Evolutionary conservation across 92 coral and sea anemone genomes (phyloP).

Genomic region (Phenganax stokvisi): DNA sequence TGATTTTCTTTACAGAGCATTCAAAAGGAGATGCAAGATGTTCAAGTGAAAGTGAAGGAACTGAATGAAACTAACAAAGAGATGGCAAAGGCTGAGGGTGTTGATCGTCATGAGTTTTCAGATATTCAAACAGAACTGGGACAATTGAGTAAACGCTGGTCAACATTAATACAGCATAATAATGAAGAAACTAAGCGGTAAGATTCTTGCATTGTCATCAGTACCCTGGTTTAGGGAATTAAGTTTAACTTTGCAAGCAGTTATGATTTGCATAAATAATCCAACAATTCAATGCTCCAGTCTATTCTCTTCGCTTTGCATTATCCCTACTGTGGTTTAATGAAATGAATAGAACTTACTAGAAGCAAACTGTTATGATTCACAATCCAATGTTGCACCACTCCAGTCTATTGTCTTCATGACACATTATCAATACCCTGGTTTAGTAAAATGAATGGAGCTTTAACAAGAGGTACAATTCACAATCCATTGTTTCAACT

Average conservation of each 20-base stretch:
- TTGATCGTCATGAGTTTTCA: slow-evolving; percentile 19
- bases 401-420: no score
- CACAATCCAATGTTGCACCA: no score
- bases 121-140: slow-evolving; percentile 12
- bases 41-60: slow-evolving; percentile 57
- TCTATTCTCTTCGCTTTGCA: not conserved
- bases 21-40: slow-evolving; percentile 62
- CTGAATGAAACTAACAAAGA: slow-evolving; percentile 62
- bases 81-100: slow-evolving; percentile 52
- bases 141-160: slow-evolving; percentile 4
- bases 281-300: not conserved
- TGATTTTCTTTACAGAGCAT: slow-evolving; percentile 50
- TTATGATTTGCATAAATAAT: not conserved
- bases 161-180: slow-evolving; percentile 4
- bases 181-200: slow-evolving; percentile 18
- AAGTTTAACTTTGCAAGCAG: no score
- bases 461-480: no score
- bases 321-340: not conserved
- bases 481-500: no score
- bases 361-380: not conserved
- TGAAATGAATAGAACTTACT: not conserved
- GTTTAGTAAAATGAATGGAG: no score
- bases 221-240: not conserved
- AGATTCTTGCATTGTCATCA: not conserved
- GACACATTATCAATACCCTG: no score